These are phyloP conservation scores for Periphyllus acericola DNA, from an alignment of 2,888 invertebrate genomes.

Conservation along the genomic window DNA sequence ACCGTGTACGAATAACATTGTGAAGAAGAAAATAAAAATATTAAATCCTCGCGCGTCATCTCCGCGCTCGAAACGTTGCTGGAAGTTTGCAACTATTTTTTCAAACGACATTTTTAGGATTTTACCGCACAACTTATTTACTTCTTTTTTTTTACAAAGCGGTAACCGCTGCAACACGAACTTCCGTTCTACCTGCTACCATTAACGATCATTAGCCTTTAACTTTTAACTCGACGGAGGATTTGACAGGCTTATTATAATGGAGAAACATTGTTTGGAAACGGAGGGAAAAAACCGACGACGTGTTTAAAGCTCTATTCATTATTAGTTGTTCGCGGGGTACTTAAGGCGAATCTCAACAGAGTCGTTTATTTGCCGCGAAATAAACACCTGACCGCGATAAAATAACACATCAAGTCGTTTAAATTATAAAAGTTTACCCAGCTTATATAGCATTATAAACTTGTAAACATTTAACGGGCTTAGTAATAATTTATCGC, in stretches of 20 bases:
- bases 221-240: conserved; percentile 15
- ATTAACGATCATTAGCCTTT: conserved; percentile 7
- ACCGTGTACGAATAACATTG: not conserved
- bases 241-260: conserved; percentile 27
- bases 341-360: not conserved
- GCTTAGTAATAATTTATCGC: too few species aligned
- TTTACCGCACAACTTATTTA: not conserved
- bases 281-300: not conserved
- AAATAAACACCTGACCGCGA: not conserved
- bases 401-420: not conserved
- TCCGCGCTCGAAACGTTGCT: not conserved
- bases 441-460: not conserved
- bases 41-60: not conserved
- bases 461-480: not conserved
- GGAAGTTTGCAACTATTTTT: not conserved
- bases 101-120: not conserved
- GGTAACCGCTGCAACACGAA: not conserved
- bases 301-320: not conserved
- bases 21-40: not conserved
- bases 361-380: not conserved
- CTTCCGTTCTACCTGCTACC: not conserved
- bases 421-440: not conserved
- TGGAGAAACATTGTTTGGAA: not conserved
- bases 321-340: not conserved
- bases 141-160: not conserved